Conservation (phyloP, 2,113 vertebrate species). For the Todiramphus chloris region DNA sequence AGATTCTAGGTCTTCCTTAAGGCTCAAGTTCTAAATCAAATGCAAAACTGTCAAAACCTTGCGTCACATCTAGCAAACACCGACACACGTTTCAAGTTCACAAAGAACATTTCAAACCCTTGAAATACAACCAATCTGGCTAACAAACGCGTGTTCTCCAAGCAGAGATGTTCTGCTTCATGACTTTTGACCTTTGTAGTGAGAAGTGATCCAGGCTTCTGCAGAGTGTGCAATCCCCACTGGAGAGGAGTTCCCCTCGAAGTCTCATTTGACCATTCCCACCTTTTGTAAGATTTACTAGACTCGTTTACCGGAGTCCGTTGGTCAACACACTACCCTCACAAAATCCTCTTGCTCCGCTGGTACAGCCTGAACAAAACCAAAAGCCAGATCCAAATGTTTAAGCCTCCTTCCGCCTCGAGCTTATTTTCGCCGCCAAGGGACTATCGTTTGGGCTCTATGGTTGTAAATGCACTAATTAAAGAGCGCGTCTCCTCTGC, state of each 20-base stretch:
- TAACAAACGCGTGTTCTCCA: neutral
- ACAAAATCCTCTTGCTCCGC: neutral
- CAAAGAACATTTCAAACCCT: neutral
- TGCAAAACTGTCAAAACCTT: constrained; percentile 3
- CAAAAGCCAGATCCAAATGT: neutral
- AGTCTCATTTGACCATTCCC: neutral
- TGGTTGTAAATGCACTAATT: neutral
- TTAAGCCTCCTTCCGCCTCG: neutral
- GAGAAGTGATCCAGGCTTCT: neutral
- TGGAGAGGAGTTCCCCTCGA: neutral
- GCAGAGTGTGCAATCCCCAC: neutral
- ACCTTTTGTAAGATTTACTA: neutral
- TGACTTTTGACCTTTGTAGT: neutral
- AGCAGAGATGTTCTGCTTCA: neutral
- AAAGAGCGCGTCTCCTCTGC: neutral
- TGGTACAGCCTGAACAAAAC: neutral
- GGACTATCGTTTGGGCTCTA: neutral
- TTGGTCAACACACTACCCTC: neutral
- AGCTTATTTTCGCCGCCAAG: neutral
- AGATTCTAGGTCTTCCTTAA: neutral
- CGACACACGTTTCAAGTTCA: neutral
- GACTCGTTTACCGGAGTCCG: neutral
- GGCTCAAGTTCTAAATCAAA: neutral
- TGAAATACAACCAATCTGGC: neutral
- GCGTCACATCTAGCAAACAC: neutral